These are phyloP conservation scores for cattle (Bos taurus) DNA, from an alignment of 2,113 vertebrate genomes.

Conservation along the genomic window DNA sequence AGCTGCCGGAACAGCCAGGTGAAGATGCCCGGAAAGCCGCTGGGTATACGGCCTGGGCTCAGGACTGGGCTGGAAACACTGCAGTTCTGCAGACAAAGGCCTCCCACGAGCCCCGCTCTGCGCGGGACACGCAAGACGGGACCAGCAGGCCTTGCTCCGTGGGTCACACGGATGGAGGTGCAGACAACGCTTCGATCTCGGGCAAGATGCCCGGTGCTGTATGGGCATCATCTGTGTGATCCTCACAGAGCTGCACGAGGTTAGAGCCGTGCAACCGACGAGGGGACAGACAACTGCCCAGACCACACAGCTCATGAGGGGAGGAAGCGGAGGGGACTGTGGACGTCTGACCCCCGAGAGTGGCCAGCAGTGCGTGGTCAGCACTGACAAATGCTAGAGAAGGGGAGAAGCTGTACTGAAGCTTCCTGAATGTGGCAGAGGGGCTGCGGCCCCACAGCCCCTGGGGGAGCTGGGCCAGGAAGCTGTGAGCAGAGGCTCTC, in stretches of 20 bases:
- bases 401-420: no score
- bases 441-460: not conserved
- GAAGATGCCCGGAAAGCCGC: rapidly evolving
- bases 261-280: rapidly evolving
- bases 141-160: not conserved
- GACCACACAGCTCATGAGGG: not conserved
- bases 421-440: not conserved
- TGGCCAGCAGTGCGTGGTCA: not conserved
- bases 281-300: not conserved
- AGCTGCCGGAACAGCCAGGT: not conserved
- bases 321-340: not conserved
- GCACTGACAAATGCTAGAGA: not conserved
- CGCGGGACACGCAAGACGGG: rapidly evolving
- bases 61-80: not conserved
- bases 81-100: not conserved
- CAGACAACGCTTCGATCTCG: rapidly evolving
- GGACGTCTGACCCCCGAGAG: not conserved
- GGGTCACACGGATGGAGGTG: not conserved
- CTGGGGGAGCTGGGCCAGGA: not conserved
- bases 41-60: not conserved
- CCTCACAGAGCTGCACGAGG: rapidly evolving
- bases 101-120: not conserved
- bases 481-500: not conserved
- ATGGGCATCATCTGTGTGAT: rapidly evolving
- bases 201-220: not conserved